Base-by-base conservation (phyloP, 2,888 invertebrate genomes). In the Rhaphigaster nebulosa region DNA sequence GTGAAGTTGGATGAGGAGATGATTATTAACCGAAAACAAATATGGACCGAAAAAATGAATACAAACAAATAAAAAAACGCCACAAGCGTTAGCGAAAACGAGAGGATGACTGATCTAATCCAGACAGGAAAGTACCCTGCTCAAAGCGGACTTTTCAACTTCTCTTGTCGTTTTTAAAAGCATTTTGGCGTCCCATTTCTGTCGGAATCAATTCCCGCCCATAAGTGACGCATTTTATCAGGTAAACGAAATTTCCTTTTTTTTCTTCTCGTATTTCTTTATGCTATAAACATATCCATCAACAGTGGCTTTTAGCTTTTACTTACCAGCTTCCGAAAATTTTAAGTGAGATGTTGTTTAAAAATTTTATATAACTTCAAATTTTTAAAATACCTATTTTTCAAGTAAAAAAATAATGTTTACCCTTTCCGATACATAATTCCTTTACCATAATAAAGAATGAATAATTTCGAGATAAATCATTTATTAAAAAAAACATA, bases 121-220 rank as follows among this genome's bases (percentile, higher is more conserved):
- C 45, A 50, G 45, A 15, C 1, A n/a, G 84, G 15, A 45, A 84
- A 84, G 84, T 45, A 84, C 45, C 84, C 84, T 38, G 15, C 84
- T 84, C 45, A 76, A 84, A 84, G 84, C 45, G 84, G 45, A 84
- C 84, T 84, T 84, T 84, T 84, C n/a, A 84, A 84, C 84, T 84
- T 50, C 84, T 84, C 84, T 41, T 84, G 84, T 84, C 84, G 45
- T 84, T 84, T 84, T 84, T 84, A 84, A 84, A 84, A 84, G 84
- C 84, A 84, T 84, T 84, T 84, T 84, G 84, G 45, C 84, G 84
- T 84, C 84, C 84, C 84, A 50, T 84, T 45, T 50, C 84, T 50
- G 45, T 50, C 84, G 84, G 84, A 84, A 84, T 84, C 84, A 84
- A 84, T 84, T 6, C 84, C n/a, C 41, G 3, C 13, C 45, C 84